Conservation (phyloP, 2,113 vertebrate species). For the Festucalex cinctus region DNA sequence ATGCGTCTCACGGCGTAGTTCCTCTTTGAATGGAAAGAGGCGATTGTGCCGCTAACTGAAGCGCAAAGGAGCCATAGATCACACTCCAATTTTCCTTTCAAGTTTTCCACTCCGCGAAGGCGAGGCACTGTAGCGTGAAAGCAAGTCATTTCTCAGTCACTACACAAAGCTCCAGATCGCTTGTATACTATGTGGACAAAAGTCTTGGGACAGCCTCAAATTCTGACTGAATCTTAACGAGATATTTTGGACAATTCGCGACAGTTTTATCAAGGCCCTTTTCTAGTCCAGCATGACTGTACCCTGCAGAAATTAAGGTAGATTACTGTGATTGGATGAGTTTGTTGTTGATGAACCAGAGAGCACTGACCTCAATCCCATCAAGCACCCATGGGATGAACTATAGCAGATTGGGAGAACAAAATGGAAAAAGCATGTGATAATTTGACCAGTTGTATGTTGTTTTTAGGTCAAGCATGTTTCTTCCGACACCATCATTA, state of each 20-base stretch:
- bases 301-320: not conserved
- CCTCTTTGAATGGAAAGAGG: not conserved
- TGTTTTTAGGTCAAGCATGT: constrained; percentile 3
- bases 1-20: constrained; percentile 5
- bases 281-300: not conserved
- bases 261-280: not conserved
- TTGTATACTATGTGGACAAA: not conserved
- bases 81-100: constrained; percentile 3
- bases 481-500: constrained; percentile 29
- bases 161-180: not conserved
- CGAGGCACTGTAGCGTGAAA: not conserved
- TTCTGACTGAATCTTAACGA: not conserved
- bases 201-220: not conserved
- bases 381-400: not conserved
- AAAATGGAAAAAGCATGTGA: not conserved
- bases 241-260: not conserved
- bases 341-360: not conserved
- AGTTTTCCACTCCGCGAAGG: not conserved
- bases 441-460: not conserved
- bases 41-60: not conserved
- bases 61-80: not conserved
- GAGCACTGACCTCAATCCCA: not conserved
- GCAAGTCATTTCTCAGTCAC: constrained; percentile 4
- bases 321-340: not conserved
- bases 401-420: not conserved